Base-by-base conservation (phyloP, 2,113 vertebrate species). In the Clupea harengus region DNA sequence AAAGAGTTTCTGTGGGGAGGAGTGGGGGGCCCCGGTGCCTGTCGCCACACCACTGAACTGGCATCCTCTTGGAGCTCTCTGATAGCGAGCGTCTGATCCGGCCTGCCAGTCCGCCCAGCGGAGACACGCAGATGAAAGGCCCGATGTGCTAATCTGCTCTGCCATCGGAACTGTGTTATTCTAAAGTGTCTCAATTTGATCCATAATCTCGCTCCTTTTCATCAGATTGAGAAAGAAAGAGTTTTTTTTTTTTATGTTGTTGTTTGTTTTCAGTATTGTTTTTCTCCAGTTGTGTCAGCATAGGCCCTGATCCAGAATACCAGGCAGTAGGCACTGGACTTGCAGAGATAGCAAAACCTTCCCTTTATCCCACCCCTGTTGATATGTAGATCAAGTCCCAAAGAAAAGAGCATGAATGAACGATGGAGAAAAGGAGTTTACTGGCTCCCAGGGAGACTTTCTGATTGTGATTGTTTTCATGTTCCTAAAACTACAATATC, bases 141-240 rank as follows among this genome's bases (percentile, higher is more conserved):
- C 64, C 81, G 64, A 83, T 54, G 81, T 83, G 83, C 81, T 86
- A 81, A 89, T 85, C 89, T 83, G 60, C 46, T 54, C 50, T 25
- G 50, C 82, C 82, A 86, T 90, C 81, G 85, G 85, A 87, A 72
- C 82, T 84, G 54, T 87, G 85, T 82, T 84, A 81, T 75, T 82
- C 47, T 81, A 86, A 86, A 86, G 54, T 84, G 50, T 88, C 84
- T 49, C 87, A 81, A 78, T 86, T 87, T 57, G 50, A 82, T 84
- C 64, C 44, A 50, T 88, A 86, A 90, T 90, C 86, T 88, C 80
- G 39, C 81, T 60, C 82, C 85, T 86, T 87, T 88, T 67, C 64
- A 85, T 86, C 84, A 87, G 85, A 87, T 89, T 85, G 81, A 83
- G 67, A 28, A 67, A 67, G 64, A 67, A 25, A 67, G n/a, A 25